Evolutionary conservation across 2,888 invertebrate species (phyloP).

Genomic region (Lithophane semibrunnea): DNA sequence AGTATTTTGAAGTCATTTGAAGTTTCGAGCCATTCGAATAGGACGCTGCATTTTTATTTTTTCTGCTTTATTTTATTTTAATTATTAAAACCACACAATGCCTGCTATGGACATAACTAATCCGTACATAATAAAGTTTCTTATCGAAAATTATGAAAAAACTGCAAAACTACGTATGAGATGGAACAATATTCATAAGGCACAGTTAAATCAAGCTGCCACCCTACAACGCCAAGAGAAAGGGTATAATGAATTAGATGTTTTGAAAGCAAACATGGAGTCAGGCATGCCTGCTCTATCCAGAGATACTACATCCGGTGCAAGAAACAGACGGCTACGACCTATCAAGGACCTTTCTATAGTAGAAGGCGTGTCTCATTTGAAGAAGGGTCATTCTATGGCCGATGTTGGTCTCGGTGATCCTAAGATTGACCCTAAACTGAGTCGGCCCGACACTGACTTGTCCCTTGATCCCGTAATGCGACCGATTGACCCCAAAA

Average conservation of each 20-base stretch:
- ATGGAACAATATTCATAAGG: slow-evolving; percentile 72
- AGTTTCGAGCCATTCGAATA: slow-evolving; percentile 6
- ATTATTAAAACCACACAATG: slow-evolving; percentile 62
- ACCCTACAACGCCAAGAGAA: slow-evolving; percentile 70
- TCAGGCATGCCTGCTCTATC: slow-evolving; percentile 67
- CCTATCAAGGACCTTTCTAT: slow-evolving; percentile 67
- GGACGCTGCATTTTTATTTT: not conserved
- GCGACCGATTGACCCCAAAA: slow-evolving; percentile 30
- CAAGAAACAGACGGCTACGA: slow-evolving; percentile 66
- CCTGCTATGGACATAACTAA: slow-evolving; percentile 75
- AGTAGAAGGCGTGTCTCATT: slow-evolving; percentile 63
- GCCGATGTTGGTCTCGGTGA: slow-evolving; percentile 75
- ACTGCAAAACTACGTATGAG: slow-evolving; percentile 73
- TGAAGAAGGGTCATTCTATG: slow-evolving; percentile 74
- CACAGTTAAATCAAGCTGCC: slow-evolving; percentile 70
- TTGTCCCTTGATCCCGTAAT: slow-evolving; percentile 39
- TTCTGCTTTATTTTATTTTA: slow-evolving; percentile 25
- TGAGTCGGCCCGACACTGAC: slow-evolving; percentile 61
- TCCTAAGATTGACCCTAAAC: slow-evolving; percentile 72
- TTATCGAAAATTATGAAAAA: slow-evolving; percentile 76
- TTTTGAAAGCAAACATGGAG: slow-evolving; percentile 64
- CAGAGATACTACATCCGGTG: slow-evolving; percentile 66
- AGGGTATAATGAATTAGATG: slow-evolving; percentile 70
- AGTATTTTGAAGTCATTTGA: slow-evolving; percentile 22
- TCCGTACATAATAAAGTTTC: slow-evolving; percentile 74